Evolutionary conservation across 2,888 invertebrate genomes (phyloP).

Genomic region (Rotaria sp.): DNA sequence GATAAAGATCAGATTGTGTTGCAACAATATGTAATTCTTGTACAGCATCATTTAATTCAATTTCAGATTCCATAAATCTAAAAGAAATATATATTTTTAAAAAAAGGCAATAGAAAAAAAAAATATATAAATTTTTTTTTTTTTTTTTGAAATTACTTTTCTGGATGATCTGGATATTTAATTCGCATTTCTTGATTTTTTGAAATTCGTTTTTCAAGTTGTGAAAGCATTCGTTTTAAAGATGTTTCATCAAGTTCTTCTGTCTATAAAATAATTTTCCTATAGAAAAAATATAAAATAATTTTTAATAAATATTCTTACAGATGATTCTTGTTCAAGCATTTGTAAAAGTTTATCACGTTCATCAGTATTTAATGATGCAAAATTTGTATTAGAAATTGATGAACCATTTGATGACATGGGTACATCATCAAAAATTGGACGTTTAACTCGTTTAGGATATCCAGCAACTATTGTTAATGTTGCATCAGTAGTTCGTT

Average conservation of each 20-base stretch:
- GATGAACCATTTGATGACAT: not conserved
- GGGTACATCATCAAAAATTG: not conserved
- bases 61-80: slow-evolving; percentile 86
- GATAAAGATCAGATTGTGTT: slow-evolving; percentile 74
- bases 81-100: not conserved
- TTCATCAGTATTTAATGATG: not conserved
- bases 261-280: not conserved
- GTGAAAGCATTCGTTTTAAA: slow-evolving; percentile 29
- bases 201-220: slow-evolving; percentile 74
- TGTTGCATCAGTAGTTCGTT: not conserved
- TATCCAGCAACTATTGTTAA: not conserved
- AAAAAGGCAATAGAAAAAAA: not conserved
- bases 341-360: slow-evolving; percentile 1
- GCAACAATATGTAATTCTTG: slow-evolving; percentile 74
- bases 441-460: not conserved
- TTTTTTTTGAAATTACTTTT: slow-evolving; percentile 63
- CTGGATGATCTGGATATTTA: slow-evolving; percentile 89
- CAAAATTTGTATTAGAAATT: not conserved
- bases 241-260: slow-evolving; percentile 33
- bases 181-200: slow-evolving; percentile 95
- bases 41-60: slow-evolving; percentile 77
- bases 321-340: not conserved
- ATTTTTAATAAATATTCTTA: not conserved
- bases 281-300: no score
- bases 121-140: not conserved